Evolutionary conservation across 2,888 invertebrate species (phyloP).

Genomic region (Drosophila vallismaia): DNA sequence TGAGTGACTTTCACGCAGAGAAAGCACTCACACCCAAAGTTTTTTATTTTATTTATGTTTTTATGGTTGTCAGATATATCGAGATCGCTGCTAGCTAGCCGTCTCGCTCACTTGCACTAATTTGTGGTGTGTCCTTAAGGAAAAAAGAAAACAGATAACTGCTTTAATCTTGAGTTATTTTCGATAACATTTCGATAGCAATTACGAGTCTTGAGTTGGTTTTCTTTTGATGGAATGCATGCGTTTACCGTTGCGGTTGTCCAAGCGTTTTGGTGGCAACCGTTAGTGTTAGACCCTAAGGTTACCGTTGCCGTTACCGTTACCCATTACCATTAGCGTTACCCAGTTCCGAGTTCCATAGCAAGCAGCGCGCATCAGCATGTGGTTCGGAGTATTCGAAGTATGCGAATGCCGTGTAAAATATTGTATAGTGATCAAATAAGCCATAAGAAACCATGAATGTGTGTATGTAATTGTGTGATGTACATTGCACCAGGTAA

Average conservation of each 20-base stretch:
- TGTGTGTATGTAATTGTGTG: slow-evolving; percentile 30
- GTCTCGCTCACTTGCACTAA: slow-evolving; percentile 62
- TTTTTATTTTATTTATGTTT: slow-evolving; percentile 21
- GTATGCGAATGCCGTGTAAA: slow-evolving; percentile 21
- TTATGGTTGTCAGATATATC: slow-evolving; percentile 12
- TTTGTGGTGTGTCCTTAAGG: slow-evolving; percentile 76
- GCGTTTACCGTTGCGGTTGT: slow-evolving; percentile 17
- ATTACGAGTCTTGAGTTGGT: slow-evolving; percentile 25
- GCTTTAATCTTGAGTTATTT: slow-evolving; percentile 21
- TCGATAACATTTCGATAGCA: slow-evolving; percentile 17
- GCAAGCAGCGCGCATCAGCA: slow-evolving; percentile 72
- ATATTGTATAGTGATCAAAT: slow-evolving; percentile 18
- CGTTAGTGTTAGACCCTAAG: not conserved
- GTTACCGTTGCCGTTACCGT: not conserved
- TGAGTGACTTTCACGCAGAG: not conserved
- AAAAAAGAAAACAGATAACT: slow-evolving; percentile 34
- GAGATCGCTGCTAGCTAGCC: slow-evolving; percentile 24
- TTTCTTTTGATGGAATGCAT: slow-evolving; percentile 24
- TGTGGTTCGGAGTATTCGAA: slow-evolving; percentile 39
- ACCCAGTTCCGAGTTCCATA: slow-evolving; percentile 41
- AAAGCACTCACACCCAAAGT: not conserved
- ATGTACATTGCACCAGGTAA: slow-evolving; percentile 44
- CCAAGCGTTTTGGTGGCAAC: not conserved
- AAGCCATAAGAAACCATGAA: slow-evolving; percentile 19
- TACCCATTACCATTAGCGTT: slow-evolving; percentile 17